These are phyloP conservation scores for Lomographa bimaculata DNA, from an alignment of 2,888 invertebrate genomes.

Conservation along the genomic window DNA sequence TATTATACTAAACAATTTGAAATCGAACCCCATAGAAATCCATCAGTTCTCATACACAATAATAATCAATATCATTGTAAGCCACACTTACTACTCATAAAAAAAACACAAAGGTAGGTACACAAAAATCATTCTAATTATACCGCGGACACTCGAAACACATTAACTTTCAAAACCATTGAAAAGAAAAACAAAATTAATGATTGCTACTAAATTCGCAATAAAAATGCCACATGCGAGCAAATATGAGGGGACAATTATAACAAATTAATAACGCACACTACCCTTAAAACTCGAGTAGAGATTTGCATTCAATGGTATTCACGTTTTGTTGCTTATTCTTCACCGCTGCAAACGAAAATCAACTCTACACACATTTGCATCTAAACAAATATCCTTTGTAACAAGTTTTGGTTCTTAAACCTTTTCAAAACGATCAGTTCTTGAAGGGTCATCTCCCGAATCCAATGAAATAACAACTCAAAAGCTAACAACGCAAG, in stretches of 20 bases:
- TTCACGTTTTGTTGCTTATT: constrained; percentile 69
- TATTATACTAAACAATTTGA: constrained; percentile 5
- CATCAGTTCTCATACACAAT: constrained; percentile 49
- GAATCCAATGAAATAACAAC: constrained; percentile 46
- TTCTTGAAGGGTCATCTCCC: constrained; percentile 72
- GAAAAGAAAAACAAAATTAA: constrained; percentile 82
- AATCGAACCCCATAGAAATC: constrained; percentile 40
- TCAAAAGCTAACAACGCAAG: constrained; percentile 41
- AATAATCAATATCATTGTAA: constrained; percentile 62
- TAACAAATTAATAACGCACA: constrained; percentile 82
- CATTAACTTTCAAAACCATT: constrained; percentile 63
- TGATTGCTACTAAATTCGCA: constrained; percentile 81
- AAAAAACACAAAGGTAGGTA: constrained; percentile 51
- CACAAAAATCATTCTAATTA: constrained; percentile 63
- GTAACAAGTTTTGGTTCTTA: constrained; percentile 31
- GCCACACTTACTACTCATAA: constrained; percentile 59
- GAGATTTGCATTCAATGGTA: constrained; percentile 81
- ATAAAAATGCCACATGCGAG: constrained; percentile 83
- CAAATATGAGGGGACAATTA: constrained; percentile 76
- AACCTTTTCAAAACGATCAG: constrained; percentile 39
- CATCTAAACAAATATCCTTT: constrained; percentile 30
- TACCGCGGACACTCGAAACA: constrained; percentile 62
- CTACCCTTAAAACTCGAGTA: constrained; percentile 81
- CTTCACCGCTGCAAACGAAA: constrained; percentile 34
- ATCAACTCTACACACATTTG: constrained; percentile 25